Evolutionary conservation across 2,888 invertebrate genomes (phyloP).

Genomic region (Netelia virgata): DNA sequence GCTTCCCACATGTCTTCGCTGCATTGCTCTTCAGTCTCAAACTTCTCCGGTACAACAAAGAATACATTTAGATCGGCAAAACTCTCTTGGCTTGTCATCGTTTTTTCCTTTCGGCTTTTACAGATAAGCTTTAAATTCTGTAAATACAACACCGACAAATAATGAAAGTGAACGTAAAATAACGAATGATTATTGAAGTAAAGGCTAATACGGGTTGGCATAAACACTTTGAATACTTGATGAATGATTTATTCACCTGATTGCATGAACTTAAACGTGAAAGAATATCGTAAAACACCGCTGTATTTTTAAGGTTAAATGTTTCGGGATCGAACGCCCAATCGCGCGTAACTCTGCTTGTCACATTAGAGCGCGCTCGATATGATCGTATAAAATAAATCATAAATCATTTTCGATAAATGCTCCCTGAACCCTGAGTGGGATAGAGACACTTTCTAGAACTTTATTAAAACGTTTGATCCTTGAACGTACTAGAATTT

Average conservation of each 20-base stretch:
- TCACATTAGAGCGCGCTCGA: too few species aligned
- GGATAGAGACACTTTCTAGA: too few species aligned
- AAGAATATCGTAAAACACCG: neutral
- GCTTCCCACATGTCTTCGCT: constrained; percentile 88
- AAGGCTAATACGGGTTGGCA: too few species aligned
- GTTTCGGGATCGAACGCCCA: neutral
- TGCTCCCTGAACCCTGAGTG: too few species aligned
- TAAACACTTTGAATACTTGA: neutral
- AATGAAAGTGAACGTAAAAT: neutral
- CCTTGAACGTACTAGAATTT: too few species aligned
- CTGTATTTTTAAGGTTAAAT: neutral
- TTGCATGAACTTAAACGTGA: neutral
- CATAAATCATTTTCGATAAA: too few species aligned
- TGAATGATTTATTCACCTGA: neutral
- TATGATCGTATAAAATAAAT: too few species aligned
- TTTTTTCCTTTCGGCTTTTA: neutral
- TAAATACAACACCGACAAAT: neutral
- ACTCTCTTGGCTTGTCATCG: constrained; percentile 73
- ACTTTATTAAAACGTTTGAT: too few species aligned
- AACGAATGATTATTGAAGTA: neutral
- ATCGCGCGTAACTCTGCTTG: too few species aligned
- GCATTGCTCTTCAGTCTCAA: constrained; percentile 86
- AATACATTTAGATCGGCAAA: constrained; percentile 77
- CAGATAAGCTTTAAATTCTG: neutral
- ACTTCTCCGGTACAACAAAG: constrained; percentile 87